A percentile compares a stretch with the other conserved stretches of the same genome.
These are phyloP conservation scores for Cosmopolites sordidus DNA, from an alignment of 2,888 invertebrate genomes.

Conservation along the genomic window DNA sequence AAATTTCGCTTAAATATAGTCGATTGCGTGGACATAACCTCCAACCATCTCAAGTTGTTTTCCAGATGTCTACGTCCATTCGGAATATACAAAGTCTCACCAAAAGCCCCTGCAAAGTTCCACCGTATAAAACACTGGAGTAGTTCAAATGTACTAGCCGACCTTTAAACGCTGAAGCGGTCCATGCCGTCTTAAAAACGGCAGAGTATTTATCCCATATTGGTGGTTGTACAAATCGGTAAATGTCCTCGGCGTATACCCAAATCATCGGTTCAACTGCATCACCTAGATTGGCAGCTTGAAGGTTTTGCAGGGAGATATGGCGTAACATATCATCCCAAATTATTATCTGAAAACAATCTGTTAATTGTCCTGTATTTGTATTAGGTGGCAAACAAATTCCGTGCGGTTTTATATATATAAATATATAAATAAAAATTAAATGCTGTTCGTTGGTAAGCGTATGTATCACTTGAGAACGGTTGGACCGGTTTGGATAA, in stretches of 20 bases:
- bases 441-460: no score
- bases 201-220: constrained; percentile 66
- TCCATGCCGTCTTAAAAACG: constrained; percentile 67
- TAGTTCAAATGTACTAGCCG: background rate
- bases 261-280: constrained; percentile 77
- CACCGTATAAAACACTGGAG: no score
- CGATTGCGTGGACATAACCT: constrained; percentile 59
- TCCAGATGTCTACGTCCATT: constrained; percentile 64
- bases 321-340: constrained; percentile 80
- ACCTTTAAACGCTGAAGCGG: constrained; percentile 69
- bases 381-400: no score
- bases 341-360: constrained; percentile 53
- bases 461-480: no score
- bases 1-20: constrained; percentile 53
- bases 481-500: no score
- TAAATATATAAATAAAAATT: no score
- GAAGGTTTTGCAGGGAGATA: constrained; percentile 56
- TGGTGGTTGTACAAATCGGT: constrained; percentile 49
- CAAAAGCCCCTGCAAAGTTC: constrained; percentile 57
- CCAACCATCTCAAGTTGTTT: constrained; percentile 66
- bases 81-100: constrained; percentile 64
- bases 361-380: no score
- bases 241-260: constrained; percentile 72
- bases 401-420: no score
- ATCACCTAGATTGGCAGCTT: constrained; percentile 59